Percentiles rank a stretch among this genome's conserved stretches.
Evolutionary conservation across 1,140 invertebrate genomes (phyloP).

Genomic region (Ylistrum balloti): DNA sequence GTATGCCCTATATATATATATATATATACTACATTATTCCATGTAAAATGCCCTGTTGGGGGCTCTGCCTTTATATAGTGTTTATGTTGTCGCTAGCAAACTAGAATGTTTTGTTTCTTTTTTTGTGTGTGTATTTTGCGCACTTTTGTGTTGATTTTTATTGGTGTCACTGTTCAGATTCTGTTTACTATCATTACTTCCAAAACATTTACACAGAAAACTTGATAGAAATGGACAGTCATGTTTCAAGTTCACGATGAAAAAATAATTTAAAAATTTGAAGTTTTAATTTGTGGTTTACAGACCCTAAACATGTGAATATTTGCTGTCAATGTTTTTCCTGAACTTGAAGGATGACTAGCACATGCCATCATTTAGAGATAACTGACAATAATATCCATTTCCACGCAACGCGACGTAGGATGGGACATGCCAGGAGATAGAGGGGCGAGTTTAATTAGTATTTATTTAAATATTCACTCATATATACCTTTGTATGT

Average conservation of each 20-base stretch:
- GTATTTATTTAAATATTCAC: constrained; percentile 17
- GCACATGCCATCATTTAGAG: neutral
- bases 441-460: neutral
- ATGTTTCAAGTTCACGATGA: neutral
- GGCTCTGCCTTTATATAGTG: neutral
- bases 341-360: neutral
- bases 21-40: constrained; percentile 8
- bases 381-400: neutral
- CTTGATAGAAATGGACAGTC: neutral
- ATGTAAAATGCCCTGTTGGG: neutral
- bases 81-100: neutral
- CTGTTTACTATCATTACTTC: neutral
- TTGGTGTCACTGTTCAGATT: neutral
- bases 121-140: neutral
- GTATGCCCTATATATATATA: neutral
- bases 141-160: neutral
- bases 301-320: neutral
- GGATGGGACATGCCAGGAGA: neutral
- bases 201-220: neutral
- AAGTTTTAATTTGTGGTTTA: too few relatives aligned
- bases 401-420: neutral
- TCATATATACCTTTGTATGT: neutral
- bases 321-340: neutral
- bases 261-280: neutral
- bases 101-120: constrained; percentile 17